Evolutionary conservation across 2,113 vertebrate species (phyloP), one percentile per base, ranked within the genome.

Genomic region (Megaptera novaeangliae): DNA sequence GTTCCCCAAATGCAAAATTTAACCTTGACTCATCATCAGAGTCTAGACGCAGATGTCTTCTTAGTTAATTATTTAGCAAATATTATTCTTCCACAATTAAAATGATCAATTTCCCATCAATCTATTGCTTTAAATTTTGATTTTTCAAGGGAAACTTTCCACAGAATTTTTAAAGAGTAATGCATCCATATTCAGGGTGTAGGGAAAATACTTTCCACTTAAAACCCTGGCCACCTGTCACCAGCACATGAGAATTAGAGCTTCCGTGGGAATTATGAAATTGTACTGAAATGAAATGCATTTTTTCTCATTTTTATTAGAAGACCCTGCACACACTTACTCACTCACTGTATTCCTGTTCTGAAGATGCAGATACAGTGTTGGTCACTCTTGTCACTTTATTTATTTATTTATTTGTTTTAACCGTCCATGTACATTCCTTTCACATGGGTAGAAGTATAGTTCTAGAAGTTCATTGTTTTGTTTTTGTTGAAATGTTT

Each of bases 341-440:
- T 98, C 95, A 80, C 97, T 97, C 78, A 31, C 98, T 98, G 96
- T 98, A 90, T 94, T 98, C 95, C 92, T 98, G 95, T 96, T 97
- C 95, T 96, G 95, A 95, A 96, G 93, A 94, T 55, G 75, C 95
- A 96, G 94, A 75, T 97, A 25, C 96, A 96, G 98, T 98, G 94
- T 97, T 97, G 97, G 98, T 98, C 98, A 98, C 98, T 98, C 96
- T 97, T 57, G 98, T 98, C 98, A 98, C 98, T 99, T 99, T 99
- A 98, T 98, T 97, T 97, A 98, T 97, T 98, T 97, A 98, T 97
- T 98, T 97, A 99, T 98, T 87, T 98, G 96, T 98, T 98, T 98
- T 71, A 98, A 98, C 95, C 97, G 97, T 98, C 97, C 92, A 82
- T 98, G 98, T 98, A 99, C 99, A 99, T 99, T 99, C 99, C 99